Evolutionary conservation across 2,888 invertebrate species (phyloP), one percentile per base, ranked within the genome.

Genomic region (Diloba caeruleocephala): DNA sequence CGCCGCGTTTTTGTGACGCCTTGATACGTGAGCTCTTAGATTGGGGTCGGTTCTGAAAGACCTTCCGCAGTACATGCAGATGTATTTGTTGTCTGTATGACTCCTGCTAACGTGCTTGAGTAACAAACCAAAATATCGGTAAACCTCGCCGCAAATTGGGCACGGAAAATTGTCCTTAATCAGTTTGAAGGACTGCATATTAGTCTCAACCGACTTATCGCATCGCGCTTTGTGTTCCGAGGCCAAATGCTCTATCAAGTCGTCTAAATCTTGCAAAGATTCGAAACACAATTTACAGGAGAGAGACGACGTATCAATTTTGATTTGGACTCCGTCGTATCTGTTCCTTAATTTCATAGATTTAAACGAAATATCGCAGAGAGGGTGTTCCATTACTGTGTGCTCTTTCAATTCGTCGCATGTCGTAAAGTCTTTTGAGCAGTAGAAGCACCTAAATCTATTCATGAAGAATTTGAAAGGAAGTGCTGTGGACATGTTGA

Each of bases 371-470:
- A 78, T 81, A 64, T 90, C 87, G 48, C 90, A 90, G 6, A 81
- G 56, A 0, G 90, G 88, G 58, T 92, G 92, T 17, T 82, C 83
- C 0, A 55, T 58, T 1, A 75, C 55, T 0, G 89, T 87, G 34
- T 92, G 92, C 4, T 83, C 72, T 57, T 81, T 88, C 1, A 92
- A 74, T 38, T 81, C 81, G 1, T 85, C 79, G 41, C 89, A 87
- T 9, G 83, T 80, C 0, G 60, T 66, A 37, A 89, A 92, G 31
- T 89, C 86, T 76, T 84, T 82, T 0, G 89, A 68, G 51, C 92
- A 92, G 53, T 89, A 92, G 44, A 91, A 92, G 58, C 92, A 92
- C 17, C 88, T 66, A 38, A 91, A 89, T 41, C 79, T 82, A 48
- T 82, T 86, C 76, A 86, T 81, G 51, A 79, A 89, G 66, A 79